Base-by-base conservation (phyloP, 1,140 invertebrate genomes). In the Drosophila santomea region DNA sequence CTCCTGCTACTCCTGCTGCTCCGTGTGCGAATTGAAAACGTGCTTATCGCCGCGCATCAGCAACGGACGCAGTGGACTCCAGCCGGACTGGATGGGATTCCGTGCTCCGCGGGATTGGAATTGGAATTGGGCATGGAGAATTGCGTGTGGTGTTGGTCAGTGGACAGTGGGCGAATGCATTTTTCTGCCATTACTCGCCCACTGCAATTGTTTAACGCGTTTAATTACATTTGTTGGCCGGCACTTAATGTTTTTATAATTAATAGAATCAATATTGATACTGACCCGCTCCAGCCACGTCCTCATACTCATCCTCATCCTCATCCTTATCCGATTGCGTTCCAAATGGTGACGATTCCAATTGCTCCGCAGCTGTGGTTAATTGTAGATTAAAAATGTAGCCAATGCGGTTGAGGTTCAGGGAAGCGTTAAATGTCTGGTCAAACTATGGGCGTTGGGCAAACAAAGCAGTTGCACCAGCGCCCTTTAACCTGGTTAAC, bases 241-340 rank as follows among this genome's bases (percentile, higher is more conserved):
- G 63, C 88, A 89, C 90, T 91, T 91, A 91, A 91, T 91, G 89
- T 91, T 91, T 91, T 91, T 91, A 89, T 91, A 91, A 91, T 91
- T 91, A 91, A 91, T 91, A 91, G 89, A 91, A 91, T 91, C 89
- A 91, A 91, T 91, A 91, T 91, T 90, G 78, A 80, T 80, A 82
- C 77, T 85, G 84, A 14, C 39, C 39, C 14, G 4, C 39, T 15
- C 39, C 39, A 1, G 1, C 2, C 6, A 1, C 39, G 4, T 25
- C 4, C 39, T 41, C 39, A 15, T 17, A 7, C n/a, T 15, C 15
- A 6, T 3, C n/a, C 41, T 41, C 39, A 15, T 17, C 15, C n/a
- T 15, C 15, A 6, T 3, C n/a, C 41, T 8, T 17, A 35, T n/a
- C 35, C 3, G 0, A n/a, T n/a, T n/a, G 12, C n/a, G 28, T 17